These are phyloP conservation scores for Eupristina koningsbergeri DNA, from an alignment of 1,140 invertebrate species.

Conservation along the genomic window DNA sequence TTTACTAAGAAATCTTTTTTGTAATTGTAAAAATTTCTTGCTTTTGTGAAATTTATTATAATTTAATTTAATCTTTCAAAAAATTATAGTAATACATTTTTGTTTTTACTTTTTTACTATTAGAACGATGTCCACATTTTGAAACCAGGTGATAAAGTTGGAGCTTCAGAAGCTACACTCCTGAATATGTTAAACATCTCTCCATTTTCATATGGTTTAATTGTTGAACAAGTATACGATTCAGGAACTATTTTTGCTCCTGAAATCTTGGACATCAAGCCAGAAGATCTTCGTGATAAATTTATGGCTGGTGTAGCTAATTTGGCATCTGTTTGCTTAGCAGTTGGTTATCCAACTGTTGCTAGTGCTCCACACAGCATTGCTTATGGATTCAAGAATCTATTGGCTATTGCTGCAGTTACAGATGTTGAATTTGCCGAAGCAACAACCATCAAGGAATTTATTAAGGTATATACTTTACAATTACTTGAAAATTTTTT, in stretches of 20 bases:
- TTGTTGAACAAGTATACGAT: slow-evolving; percentile 97
- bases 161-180: slow-evolving; percentile 97
- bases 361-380: slow-evolving; percentile 98
- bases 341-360: slow-evolving; percentile 95
- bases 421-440: slow-evolving; percentile 97
- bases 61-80: too few species aligned
- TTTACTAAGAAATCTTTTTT: too few species aligned
- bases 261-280: slow-evolving; percentile 97
- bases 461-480: slow-evolving; percentile 79
- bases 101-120: slow-evolving; percentile 53
- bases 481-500: too few species aligned
- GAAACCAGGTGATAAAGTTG: slow-evolving; percentile 97
- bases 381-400: slow-evolving; percentile 97
- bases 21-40: too few species aligned
- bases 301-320: slow-evolving; percentile 95
- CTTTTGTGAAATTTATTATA: too few species aligned
- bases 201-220: slow-evolving; percentile 98
- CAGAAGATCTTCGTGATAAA: slow-evolving; percentile 91
- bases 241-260: slow-evolving; percentile 98
- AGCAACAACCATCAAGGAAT: slow-evolving; percentile 93
- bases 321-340: slow-evolving; percentile 93
- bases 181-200: slow-evolving; percentile 99
- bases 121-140: slow-evolving; percentile 95
- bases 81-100: neutral
- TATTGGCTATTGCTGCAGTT: slow-evolving; percentile 95